A percentile compares a stretch with the other conserved stretches of the same genome.
Conservation (phyloP, 2,113 vertebrate species). For the Orthochromis indermauri region DNA sequence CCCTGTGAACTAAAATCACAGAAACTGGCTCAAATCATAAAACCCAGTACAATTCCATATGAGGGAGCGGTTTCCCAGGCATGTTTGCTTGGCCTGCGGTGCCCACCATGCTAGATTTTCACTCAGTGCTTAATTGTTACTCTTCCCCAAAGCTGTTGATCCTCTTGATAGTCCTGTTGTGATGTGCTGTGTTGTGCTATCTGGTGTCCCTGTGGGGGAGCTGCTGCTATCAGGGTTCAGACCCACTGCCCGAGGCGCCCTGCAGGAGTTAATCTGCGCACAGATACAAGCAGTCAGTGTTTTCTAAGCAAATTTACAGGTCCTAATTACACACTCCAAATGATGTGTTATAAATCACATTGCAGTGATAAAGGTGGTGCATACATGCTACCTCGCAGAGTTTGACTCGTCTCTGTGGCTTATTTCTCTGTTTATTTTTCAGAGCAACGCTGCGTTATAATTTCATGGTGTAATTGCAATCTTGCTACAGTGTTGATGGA, state of each 20-base stretch:
- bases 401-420: constrained; percentile 14
- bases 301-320: constrained; percentile 30
- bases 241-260: constrained; percentile 4
- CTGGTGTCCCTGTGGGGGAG: background rate
- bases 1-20: constrained; percentile 12
- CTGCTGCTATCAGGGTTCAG: background rate
- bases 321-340: constrained; percentile 49
- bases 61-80: constrained; percentile 3
- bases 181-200: background rate
- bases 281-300: constrained; percentile 28
- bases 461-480: constrained; percentile 14
- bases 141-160: background rate
- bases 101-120: background rate
- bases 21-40: constrained; percentile 1
- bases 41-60: background rate
- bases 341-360: constrained; percentile 45
- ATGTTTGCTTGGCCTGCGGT: background rate
- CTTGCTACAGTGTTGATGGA: constrained; percentile 13
- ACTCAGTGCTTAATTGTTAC: background rate
- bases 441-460: constrained; percentile 9
- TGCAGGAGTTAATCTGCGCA: background rate
- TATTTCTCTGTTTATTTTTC: constrained; percentile 23
- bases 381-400: background rate
- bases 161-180: background rate
- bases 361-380: background rate